These are phyloP conservation scores for Drosophila asahinai DNA, from an alignment of 1,140 invertebrate species.

Conservation along the genomic window DNA sequence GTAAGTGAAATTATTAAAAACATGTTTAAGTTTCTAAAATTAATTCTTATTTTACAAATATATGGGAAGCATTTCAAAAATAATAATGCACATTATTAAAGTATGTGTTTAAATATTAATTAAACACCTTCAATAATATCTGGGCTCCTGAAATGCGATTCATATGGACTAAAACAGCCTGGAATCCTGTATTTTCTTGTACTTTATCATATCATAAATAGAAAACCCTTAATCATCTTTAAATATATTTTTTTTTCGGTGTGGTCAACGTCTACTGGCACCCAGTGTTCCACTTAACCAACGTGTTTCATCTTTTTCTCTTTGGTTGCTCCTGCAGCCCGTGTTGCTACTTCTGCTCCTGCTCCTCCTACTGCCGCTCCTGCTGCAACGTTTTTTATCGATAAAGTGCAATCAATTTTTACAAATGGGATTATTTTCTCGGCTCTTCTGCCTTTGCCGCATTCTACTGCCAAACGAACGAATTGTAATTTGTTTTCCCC, in stretches of 20 bases:
- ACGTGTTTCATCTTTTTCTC: conserved; percentile 63
- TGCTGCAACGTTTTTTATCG: conserved; percentile 71
- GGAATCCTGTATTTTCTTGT: neutral
- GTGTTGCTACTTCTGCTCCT: conserved; percentile 11
- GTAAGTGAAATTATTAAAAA: too few relatives aligned
- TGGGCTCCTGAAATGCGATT: neutral
- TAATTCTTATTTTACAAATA: too few relatives aligned
- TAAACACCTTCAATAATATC: neutral
- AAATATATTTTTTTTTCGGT: conserved; percentile 11
- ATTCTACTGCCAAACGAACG: conserved; percentile 46
- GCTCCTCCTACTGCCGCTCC: neutral
- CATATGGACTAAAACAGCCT: neutral
- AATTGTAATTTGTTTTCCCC: conserved; percentile 83
- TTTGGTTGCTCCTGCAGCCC: neutral
- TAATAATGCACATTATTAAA: too few relatives aligned
- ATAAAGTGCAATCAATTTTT: conserved; percentile 84
- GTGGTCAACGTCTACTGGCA: conserved; percentile 50
- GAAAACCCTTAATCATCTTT: too few relatives aligned
- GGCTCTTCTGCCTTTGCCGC: conserved; percentile 5
- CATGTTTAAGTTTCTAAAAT: too few relatives aligned
- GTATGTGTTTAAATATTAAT: neutral
- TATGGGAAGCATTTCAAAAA: too few relatives aligned
- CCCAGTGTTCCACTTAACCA: conserved; percentile 58
- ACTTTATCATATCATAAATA: too few relatives aligned
- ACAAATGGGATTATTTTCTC: conserved; percentile 82